Base-by-base conservation (phyloP, 2,113 vertebrate species). In the Oryzias javanicus region DNA sequence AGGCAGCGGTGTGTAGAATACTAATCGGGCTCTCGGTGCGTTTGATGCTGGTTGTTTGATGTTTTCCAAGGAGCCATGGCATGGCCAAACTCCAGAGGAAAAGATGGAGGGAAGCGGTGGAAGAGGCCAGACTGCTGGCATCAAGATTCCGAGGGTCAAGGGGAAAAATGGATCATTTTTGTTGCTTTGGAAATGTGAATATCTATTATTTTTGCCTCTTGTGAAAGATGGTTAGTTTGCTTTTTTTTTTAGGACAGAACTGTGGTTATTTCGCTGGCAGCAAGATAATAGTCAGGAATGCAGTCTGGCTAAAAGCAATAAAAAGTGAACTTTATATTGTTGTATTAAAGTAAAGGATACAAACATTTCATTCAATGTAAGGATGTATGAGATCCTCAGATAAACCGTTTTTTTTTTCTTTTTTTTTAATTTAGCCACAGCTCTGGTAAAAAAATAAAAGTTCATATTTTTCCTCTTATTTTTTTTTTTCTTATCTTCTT, bases 1-100 rank as follows among this genome's bases (percentile, higher is more conserved):
- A 60, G 87, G 85, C 82, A 71, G 79, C 75, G 68, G 79, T 87
- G 85, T 84, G 81, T 71, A 82, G 86, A 90, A 91, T 89, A 87
- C 88, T 91, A 91, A 91, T 89, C 79, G 63, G 59, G 64, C 78
- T 60, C 82, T 77, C 70, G 4, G 62, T 60, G 49, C 57, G 80
- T 90, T 88, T 88, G 78, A 89, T 88, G 83, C 86, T 70, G 53
- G 61, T 22, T 41, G 71, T 89, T 86, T 88, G 85, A 90, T 86
- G 85, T 86, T 82, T 76, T 70, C 63, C 69, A 76, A 80, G 75
- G 69, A 85, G 79, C 79, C 73, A 56, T 74, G 72, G 53, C 13
- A 57, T 67, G 76, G 74, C 70, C 61, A 72, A 78, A 70, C 60
- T 61, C 64, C 49, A 69, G 76, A 78, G 70, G 76, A 70, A 57